Evolutionary conservation across 2,797 vertebrate species (phyloP).

Genomic region (Emydoidea blandingii): DNA sequence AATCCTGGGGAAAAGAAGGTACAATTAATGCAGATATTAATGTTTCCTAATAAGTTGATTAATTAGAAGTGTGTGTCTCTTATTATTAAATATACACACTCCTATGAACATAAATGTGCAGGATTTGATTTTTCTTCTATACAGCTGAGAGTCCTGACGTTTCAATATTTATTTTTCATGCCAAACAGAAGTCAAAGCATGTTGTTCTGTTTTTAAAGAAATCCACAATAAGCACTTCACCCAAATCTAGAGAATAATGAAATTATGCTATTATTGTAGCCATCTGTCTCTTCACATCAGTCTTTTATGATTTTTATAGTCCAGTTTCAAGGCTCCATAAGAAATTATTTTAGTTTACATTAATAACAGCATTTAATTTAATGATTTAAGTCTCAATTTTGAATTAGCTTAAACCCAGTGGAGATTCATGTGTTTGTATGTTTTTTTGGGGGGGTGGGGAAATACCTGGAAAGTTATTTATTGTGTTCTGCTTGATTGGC

Average conservation of each 20-base stretch:
- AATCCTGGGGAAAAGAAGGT: not conserved
- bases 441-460: not conserved
- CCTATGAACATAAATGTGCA: not conserved
- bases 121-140: not conserved
- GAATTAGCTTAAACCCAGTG: constrained; percentile 21
- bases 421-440: not conserved
- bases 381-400: constrained; percentile 50
- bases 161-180: constrained; percentile 16
- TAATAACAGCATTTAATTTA: constrained; percentile 34
- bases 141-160: not conserved
- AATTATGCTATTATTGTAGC: constrained; percentile 36
- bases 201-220: constrained; percentile 36
- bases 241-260: constrained; percentile 47
- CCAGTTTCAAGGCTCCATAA: constrained; percentile 31
- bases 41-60: not conserved
- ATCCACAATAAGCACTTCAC: constrained; percentile 21
- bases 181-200: constrained; percentile 10
- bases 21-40: not conserved
- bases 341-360: constrained; percentile 50
- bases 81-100: not conserved
- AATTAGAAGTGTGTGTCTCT: fast-evolving
- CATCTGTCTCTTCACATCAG: constrained; percentile 40
- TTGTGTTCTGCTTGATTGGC: constrained; percentile 61
- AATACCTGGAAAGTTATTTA: constrained; percentile 13
- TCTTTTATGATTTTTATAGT: constrained; percentile 37